phyloP scores from a whole-genome alignment of 2,113 vertebrate genomes.

The Malurus alboscapulatus region DNA sequence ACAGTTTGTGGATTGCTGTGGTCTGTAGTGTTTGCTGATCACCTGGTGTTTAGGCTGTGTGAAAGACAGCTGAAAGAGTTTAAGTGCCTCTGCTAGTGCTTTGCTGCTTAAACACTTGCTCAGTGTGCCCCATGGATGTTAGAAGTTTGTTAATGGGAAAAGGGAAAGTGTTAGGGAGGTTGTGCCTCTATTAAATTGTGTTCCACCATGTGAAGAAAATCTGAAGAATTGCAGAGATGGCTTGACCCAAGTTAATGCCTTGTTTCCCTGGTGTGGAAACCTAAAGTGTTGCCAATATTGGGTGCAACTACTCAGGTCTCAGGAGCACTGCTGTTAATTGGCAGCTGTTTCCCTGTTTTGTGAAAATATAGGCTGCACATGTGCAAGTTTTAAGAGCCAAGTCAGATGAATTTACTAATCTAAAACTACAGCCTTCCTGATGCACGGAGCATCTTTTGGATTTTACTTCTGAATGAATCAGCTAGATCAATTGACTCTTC shows the following conservation, averaged over 20 bases:
- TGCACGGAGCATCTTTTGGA: background rate
- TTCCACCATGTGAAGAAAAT: background rate
- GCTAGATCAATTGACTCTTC: background rate
- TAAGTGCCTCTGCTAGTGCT: background rate
- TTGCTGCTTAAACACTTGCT: background rate
- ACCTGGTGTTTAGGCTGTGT: background rate
- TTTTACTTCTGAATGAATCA: background rate
- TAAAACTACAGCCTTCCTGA: background rate
- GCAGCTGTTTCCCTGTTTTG: background rate
- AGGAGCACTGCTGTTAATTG: background rate
- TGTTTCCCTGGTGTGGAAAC: background rate
- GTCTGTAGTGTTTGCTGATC: background rate
- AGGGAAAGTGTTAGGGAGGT: background rate
- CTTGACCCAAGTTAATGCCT: background rate
- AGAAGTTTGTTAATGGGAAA: background rate
- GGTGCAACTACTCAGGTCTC: background rate
- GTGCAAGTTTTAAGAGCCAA: background rate
- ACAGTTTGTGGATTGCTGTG: background rate
- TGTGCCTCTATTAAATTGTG: background rate
- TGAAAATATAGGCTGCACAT: background rate
- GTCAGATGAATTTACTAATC: background rate
- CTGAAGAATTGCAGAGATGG: background rate
- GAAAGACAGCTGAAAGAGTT: constrained; percentile 2
- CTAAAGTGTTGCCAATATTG: background rate
- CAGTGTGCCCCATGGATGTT: background rate